Percentiles rank a stretch among this genome's conserved stretches.
These are phyloP conservation scores for Thunnus maccoyii DNA, from an alignment of 2,113 vertebrate genomes.

Conservation along the genomic window DNA sequence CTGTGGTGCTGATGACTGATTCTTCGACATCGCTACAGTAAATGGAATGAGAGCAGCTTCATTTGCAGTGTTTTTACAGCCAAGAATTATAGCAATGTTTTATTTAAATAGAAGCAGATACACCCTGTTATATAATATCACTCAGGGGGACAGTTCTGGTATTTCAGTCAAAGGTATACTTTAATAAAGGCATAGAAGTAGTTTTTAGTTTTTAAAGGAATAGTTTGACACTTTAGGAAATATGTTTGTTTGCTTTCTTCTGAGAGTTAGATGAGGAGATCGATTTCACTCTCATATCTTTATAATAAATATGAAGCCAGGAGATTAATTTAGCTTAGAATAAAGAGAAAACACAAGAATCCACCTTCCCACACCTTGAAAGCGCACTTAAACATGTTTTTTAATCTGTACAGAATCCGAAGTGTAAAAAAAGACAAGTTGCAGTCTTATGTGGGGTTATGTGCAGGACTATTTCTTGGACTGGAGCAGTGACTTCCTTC, in stretches of 20 bases:
- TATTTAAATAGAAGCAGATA: conserved; percentile 31
- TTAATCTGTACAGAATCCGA: no score
- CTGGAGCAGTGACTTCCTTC: neutral
- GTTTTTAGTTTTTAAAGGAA: neutral
- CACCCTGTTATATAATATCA: conserved; percentile 7
- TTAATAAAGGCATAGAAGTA: neutral
- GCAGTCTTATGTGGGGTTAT: no score
- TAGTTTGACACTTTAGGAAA: conserved; percentile 1
- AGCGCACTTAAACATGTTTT: no score
- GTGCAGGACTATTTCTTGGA: no score
- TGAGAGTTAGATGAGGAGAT: neutral
- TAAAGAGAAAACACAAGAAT: neutral
- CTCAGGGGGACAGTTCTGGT: neutral
- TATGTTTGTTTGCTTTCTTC: neutral
- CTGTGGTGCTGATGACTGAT: conserved; percentile 51
- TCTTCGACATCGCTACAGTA: conserved; percentile 13
- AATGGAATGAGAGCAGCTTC: conserved; percentile 31
- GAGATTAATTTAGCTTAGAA: neutral
- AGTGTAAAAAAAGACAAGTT: no score
- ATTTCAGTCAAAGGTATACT: conserved; percentile 3
- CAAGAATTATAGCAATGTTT: conserved; percentile 39
- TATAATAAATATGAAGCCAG: neutral
- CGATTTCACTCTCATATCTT: neutral
- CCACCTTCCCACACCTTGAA: no score
- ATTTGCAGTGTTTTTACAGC: conserved; percentile 20